These are phyloP conservation scores for Ganaspis sp. DNA, from an alignment of 1,140 invertebrate genomes.

Conservation along the genomic window DNA sequence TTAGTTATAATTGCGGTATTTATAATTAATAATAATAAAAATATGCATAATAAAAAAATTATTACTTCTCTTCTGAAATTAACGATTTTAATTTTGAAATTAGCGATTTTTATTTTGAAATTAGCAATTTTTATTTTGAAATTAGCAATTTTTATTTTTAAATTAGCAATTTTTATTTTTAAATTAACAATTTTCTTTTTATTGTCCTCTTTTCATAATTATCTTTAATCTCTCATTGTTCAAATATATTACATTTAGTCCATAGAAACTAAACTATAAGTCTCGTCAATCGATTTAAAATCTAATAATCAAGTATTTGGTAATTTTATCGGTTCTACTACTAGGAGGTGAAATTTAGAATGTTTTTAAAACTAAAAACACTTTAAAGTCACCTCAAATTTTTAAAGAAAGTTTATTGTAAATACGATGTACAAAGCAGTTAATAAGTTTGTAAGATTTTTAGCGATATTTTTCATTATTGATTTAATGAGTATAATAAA, in stretches of 20 bases:
- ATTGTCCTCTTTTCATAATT: neutral
- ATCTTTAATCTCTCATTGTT: neutral
- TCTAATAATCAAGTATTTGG: neutral
- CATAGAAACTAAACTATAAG: neutral
- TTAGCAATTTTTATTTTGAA: no score
- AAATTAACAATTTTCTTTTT: neutral
- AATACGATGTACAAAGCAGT: slow-evolving; percentile 6
- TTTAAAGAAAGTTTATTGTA: slow-evolving; percentile 5
- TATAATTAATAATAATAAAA: neutral
- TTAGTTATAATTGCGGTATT: neutral
- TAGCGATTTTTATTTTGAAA: no score
- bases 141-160: neutral
- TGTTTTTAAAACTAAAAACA: neutral
- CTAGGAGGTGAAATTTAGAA: slow-evolving; percentile 1
- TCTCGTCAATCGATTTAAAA: neutral
- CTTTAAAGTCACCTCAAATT: neutral
- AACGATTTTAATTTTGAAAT: no score
- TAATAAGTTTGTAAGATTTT: slow-evolving; percentile 13
- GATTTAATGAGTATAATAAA: slow-evolving; percentile 3
- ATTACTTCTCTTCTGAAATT: no score
- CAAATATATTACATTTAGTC: neutral
- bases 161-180: no score
- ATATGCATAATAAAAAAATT: no score
- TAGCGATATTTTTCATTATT: slow-evolving; percentile 1
- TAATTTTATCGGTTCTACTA: neutral